phyloP scores from a whole-genome alignment of 2,888 invertebrate species.

The Chaetoderma sp. region DNA sequence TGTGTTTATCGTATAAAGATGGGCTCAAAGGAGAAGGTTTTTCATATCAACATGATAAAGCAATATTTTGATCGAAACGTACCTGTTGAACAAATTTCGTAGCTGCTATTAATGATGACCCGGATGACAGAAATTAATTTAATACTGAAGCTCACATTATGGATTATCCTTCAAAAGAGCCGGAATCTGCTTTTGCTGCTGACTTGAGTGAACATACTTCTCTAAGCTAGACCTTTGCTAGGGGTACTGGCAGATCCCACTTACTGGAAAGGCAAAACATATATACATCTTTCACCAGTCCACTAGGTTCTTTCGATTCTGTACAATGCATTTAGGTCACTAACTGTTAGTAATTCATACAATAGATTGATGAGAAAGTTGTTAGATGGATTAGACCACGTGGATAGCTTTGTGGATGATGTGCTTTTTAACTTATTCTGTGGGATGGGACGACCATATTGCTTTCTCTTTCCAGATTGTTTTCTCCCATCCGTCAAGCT shows the following conservation, averaged over 20 bases:
- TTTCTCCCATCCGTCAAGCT: no score
- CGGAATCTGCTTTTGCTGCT: background rate
- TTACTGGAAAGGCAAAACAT: background rate
- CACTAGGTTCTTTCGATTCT: background rate
- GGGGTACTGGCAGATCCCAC: slow-evolving; percentile 23
- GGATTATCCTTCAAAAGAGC: no score
- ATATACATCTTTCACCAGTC: no score
- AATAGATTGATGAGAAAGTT: background rate
- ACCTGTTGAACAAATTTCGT: no score
- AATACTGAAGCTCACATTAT: no score
- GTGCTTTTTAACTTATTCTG: no score
- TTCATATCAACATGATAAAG: slow-evolving; percentile 19
- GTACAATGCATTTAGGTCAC: slow-evolving; percentile 4
- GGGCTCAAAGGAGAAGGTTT: slow-evolving; percentile 13
- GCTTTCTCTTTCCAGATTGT: no score
- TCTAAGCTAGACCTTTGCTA: no score
- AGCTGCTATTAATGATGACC: no score
- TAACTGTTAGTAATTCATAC: background rate
- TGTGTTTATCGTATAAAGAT: slow-evolving; percentile 29
- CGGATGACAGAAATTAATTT: slow-evolving; percentile 22
- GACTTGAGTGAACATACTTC: background rate
- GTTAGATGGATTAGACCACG: background rate
- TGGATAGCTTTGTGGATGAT: no score
- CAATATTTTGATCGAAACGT: no score
- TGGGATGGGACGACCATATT: no score